Percentiles rank a stretch among this genome's conserved stretches.
These are phyloP conservation scores for Polydrusus pterygomalis DNA, from an alignment of 2,888 invertebrate genomes.

Conservation along the genomic window DNA sequence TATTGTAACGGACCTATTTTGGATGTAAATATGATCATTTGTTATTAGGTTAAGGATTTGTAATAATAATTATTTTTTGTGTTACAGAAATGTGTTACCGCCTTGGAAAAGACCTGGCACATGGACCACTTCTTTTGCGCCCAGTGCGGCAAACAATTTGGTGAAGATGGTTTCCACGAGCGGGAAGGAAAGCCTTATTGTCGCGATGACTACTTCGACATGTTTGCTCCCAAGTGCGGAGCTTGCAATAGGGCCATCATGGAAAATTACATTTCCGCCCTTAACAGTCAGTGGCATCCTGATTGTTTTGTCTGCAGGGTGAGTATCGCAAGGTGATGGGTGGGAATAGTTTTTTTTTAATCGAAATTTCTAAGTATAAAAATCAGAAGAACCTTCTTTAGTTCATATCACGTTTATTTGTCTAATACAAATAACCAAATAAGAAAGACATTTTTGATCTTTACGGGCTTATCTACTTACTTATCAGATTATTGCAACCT, in stretches of 20 bases:
- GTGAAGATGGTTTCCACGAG: slow-evolving; percentile 98
- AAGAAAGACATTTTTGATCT: too few relatives aligned
- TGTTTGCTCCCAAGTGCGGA: slow-evolving; percentile 98
- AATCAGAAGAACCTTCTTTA: too few relatives aligned
- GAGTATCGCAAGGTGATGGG: slow-evolving; percentile 71
- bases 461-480: too few relatives aligned
- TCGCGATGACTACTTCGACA: slow-evolving; percentile 95
- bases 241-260: slow-evolving; percentile 97
- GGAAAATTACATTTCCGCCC: slow-evolving; percentile 98
- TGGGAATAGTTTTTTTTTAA: slow-evolving; percentile 1
- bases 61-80: neutral
- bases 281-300: slow-evolving; percentile 98
- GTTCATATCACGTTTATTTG: too few relatives aligned
- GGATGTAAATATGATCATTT: slow-evolving; percentile 82
- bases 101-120: slow-evolving; percentile 98
- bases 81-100: slow-evolving; percentile 97
- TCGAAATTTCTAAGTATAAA: neutral
- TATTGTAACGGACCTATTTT: slow-evolving; percentile 99
- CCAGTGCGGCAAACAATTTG: slow-evolving; percentile 97
- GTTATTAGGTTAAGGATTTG: neutral
- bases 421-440: too few relatives aligned
- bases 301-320: slow-evolving; percentile 99
- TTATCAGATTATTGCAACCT: too few relatives aligned
- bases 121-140: slow-evolving; percentile 99
- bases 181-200: slow-evolving; percentile 97